A percentile compares a stretch with the other conserved stretches of the same genome.
These are phyloP conservation scores for Bombyx huttoni DNA, from an alignment of 2,888 invertebrate genomes.

Conservation along the genomic window DNA sequence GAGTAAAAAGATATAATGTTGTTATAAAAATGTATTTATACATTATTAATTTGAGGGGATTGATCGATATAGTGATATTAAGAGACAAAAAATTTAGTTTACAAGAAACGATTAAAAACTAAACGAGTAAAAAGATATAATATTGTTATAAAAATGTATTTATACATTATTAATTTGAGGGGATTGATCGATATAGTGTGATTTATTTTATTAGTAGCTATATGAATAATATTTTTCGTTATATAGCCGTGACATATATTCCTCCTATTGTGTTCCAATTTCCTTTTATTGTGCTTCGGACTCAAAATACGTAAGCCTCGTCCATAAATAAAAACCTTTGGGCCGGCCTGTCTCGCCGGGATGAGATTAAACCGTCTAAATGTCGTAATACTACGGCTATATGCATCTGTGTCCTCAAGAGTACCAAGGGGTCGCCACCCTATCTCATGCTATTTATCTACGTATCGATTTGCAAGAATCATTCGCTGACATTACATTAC, in stretches of 20 bases:
- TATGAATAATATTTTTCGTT: not conserved
- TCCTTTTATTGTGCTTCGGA: not conserved
- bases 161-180: no score
- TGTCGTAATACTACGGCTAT: slow-evolving; percentile 31
- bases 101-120: no score
- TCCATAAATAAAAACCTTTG: slow-evolving; percentile 2
- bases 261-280: not conserved
- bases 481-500: not conserved
- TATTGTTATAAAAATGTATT: no score
- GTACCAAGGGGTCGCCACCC: slow-evolving; percentile 35
- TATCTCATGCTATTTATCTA: slow-evolving; percentile 52
- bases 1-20: no score
- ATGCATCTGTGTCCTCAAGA: slow-evolving; percentile 54
- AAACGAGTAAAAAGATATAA: no score
- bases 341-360: slow-evolving; percentile 18
- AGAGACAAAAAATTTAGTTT: no score
- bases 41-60: no score
- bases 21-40: no score
- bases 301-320: not conserved
- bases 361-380: slow-evolving; percentile 31
- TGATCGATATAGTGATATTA: not conserved
- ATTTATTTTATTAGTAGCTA: not conserved
- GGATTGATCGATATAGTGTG: not conserved
- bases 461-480: slow-evolving; percentile 37
- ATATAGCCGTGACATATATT: not conserved